Conservation (phyloP, 2,113 vertebrate species). For the Acanthisitta chloris region DNA sequence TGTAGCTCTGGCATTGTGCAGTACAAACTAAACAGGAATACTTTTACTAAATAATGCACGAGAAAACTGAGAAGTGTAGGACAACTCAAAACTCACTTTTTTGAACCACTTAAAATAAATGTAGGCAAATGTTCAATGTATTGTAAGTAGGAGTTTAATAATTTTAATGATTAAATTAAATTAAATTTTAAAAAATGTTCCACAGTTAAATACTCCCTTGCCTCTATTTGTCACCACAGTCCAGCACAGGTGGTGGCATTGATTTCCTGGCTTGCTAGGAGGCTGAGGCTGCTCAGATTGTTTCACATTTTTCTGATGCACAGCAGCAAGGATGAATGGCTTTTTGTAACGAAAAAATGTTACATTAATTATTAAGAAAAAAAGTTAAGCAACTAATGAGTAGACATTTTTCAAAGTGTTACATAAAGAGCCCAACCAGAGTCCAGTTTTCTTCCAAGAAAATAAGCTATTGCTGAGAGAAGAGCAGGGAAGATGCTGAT, state of each 20-base stretch:
- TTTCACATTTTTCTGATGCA: background rate
- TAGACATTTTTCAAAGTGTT: conserved; percentile 26
- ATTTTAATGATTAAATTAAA: background rate
- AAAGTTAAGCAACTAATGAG: conserved; percentile 21
- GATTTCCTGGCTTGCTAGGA: background rate
- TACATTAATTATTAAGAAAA: conserved; percentile 33
- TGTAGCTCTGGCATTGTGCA: background rate
- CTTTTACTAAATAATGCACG: background rate
- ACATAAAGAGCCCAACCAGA: background rate
- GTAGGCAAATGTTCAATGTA: background rate
- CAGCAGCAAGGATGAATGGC: background rate
- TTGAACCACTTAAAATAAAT: background rate
- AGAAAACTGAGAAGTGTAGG: background rate
- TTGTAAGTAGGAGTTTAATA: background rate
- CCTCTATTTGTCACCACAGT: background rate
- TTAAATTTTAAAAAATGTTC: background rate
- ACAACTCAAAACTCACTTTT: background rate
- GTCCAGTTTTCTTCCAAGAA: background rate
- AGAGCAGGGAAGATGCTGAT: background rate
- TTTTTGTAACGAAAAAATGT: background rate
- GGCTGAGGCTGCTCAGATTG: background rate
- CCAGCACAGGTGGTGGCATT: background rate
- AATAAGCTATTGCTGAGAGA: background rate
- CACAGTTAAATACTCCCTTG: background rate
- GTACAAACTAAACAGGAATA: background rate